Conservation (phyloP, 2,797 vertebrate species). For the Acrossocheilus fasciatus region DNA sequence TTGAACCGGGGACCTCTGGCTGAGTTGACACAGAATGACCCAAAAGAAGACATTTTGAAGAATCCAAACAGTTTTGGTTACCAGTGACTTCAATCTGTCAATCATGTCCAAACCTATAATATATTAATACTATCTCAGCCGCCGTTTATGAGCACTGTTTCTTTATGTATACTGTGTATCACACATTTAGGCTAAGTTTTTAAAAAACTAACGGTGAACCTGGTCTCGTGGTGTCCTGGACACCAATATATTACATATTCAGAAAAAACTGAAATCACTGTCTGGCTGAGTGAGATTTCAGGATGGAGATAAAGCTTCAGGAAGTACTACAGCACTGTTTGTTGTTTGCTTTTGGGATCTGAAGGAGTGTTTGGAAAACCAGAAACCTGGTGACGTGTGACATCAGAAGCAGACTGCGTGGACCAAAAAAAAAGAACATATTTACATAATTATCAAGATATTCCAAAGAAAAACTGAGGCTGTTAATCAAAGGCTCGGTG, state of each 20-base stretch:
- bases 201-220: neutral
- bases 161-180: neutral
- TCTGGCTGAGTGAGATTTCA: neutral
- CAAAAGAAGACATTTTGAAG: neutral
- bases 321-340: neutral
- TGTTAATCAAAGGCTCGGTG: conserved; percentile 59
- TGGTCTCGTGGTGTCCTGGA: neutral
- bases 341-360: neutral
- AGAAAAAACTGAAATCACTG: neutral
- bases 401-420: neutral
- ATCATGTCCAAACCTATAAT: neutral
- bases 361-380: neutral
- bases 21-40: too few species aligned
- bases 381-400: neutral
- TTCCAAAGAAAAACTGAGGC: conserved; percentile 33
- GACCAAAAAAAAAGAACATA: neutral
- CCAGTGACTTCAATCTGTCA: neutral
- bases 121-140: neutral
- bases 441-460: neutral
- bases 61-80: neutral
- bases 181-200: neutral
- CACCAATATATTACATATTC: neutral
- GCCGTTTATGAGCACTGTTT: neutral
- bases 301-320: neutral
- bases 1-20: too few species aligned